A percentile compares a stretch with the other conserved stretches of the same genome.
phyloP scores from a whole-genome alignment of 2,888 invertebrate genomes.

The Scaptomyza reducta region DNA sequence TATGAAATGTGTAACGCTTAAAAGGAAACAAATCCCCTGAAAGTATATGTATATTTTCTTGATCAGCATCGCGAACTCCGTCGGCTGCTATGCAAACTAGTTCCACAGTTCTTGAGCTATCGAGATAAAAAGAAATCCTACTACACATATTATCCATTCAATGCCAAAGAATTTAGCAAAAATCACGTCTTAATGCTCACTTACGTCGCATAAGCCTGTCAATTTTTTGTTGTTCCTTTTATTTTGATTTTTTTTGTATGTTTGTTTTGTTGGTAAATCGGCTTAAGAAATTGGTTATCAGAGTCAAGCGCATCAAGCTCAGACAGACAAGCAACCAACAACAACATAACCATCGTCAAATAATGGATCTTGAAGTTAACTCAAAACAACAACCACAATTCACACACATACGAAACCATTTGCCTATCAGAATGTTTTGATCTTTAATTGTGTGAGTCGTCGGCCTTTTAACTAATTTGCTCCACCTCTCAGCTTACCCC shows the following conservation, averaged over 20 bases:
- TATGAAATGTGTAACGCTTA: too few relatives aligned
- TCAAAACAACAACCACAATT: conserved; percentile 29
- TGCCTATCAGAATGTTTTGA: conserved; percentile 72
- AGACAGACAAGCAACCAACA: conserved; percentile 32
- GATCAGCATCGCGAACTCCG: too few relatives aligned
- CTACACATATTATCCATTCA: not conserved
- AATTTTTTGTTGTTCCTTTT: conserved; percentile 36
- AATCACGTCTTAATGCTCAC: not conserved
- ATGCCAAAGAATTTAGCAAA: not conserved
- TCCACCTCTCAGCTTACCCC: conserved; percentile 47
- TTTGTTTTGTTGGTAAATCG: conserved; percentile 21
- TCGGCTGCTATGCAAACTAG: too few relatives aligned
- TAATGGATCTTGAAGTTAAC: conserved; percentile 46
- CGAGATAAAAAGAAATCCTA: too few relatives aligned
- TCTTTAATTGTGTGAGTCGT: conserved; percentile 79
- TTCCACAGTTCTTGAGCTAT: too few relatives aligned
- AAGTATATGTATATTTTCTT: too few relatives aligned
- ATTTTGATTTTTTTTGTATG: too few relatives aligned
- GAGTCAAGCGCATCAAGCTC: conserved; percentile 53
- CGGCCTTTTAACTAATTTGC: conserved; percentile 82
- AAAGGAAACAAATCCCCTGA: too few relatives aligned
- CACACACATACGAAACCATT: conserved; percentile 34
- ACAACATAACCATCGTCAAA: conserved; percentile 16
- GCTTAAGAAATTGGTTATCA: conserved; percentile 47
- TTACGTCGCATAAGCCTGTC: conserved; percentile 30